Evolutionary conservation across 2,113 vertebrate species (phyloP).

Genomic region (Sinocyclocheilus rhinocerous): DNA sequence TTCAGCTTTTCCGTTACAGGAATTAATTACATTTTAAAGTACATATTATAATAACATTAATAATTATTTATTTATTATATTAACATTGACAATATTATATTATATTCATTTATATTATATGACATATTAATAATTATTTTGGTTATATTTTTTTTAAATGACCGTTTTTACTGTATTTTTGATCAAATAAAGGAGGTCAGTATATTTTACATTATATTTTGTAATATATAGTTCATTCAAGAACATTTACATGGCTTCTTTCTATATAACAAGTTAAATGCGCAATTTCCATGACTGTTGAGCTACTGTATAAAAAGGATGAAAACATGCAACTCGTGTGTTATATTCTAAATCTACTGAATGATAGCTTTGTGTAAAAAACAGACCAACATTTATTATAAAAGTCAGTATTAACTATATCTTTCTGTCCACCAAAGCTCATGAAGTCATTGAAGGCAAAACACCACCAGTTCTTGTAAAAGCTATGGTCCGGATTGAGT

Average conservation of each 20-base stretch:
- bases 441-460: neutral
- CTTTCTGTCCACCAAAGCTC: neutral
- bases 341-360: neutral
- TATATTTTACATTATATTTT: no score
- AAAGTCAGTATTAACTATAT: neutral
- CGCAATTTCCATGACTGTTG: neutral
- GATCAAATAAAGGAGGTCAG: no score
- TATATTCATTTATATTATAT: no score
- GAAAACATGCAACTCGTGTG: neutral
- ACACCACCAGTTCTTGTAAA: neutral
- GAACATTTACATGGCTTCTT: no score
- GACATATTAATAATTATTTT: no score
- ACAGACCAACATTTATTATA: no score
- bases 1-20: neutral
- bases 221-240: no score
- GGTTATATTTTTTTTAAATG: no score
- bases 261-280: neutral
- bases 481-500: neutral
- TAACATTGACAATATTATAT: no score
- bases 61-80: neutral
- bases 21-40: neutral
- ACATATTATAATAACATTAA: neutral
- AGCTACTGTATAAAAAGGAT: neutral
- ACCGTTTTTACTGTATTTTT: no score
- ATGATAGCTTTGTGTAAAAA: neutral